These are phyloP conservation scores for Nasalis larvatus DNA, from an alignment of 2,113 vertebrate genomes.

Conservation along the genomic window DNA sequence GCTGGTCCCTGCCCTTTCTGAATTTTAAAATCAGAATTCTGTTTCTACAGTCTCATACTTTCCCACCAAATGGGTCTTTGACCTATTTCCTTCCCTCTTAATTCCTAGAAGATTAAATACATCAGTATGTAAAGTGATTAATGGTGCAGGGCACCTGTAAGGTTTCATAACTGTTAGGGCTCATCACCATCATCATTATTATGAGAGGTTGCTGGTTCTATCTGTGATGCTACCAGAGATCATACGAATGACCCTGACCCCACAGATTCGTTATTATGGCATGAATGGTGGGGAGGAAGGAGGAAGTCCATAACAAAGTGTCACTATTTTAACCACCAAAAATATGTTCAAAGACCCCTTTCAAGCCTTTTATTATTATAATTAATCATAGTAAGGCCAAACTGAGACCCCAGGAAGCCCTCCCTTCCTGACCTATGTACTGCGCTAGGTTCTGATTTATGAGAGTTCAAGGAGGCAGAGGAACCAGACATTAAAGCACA, in stretches of 20 bases:
- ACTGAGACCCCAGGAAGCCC: background rate
- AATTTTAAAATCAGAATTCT: background rate
- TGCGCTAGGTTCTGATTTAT: background rate
- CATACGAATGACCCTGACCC: background rate
- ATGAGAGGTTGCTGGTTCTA: background rate
- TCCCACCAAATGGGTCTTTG: background rate
- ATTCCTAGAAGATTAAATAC: conserved; percentile 52
- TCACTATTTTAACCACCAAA: background rate
- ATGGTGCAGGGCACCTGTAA: background rate
- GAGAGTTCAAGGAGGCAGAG: background rate
- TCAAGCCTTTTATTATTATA: conserved; percentile 15
- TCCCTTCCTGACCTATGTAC: background rate
- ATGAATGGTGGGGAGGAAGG: background rate
- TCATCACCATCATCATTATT: background rate
- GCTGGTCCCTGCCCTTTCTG: background rate
- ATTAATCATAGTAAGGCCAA: conserved; percentile 37
- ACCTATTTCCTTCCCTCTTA: conserved; percentile 39
- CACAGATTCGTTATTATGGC: background rate
- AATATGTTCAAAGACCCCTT: background rate
- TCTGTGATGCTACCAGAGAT: background rate
- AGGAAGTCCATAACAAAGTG: background rate
- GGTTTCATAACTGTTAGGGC: background rate
- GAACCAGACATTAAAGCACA: background rate
- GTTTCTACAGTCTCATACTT: background rate
- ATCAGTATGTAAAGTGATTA: background rate